Evolutionary conservation across 1,140 invertebrate species (phyloP), one percentile per base, ranked within the genome.

Genomic region (Antheraea mylitta): DNA sequence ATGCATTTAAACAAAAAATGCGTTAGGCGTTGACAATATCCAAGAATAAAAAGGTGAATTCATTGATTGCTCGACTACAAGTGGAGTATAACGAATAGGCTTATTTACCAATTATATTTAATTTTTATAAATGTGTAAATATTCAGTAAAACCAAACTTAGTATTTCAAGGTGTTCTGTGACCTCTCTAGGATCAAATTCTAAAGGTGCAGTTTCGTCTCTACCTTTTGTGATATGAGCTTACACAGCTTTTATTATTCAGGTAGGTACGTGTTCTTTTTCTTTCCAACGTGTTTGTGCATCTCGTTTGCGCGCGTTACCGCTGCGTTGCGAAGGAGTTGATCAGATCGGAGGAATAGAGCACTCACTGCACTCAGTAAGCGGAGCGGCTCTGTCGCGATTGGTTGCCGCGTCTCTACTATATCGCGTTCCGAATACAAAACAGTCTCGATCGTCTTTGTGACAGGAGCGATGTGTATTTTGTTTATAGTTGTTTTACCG

Each of bases 171-270:
- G 38, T 42, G 38, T 42, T 58, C 67, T 37, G 53, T 68, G 48
- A 61, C 18, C 45, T 64, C 67, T 64, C 69, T 75, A 71, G 69
- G 65, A 68, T 70, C 68, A 70, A 73, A 68, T 70, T 70, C 58
- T 68, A 76, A 78, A 69, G 61, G 71, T 72, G 64, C 66, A 68
- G 62, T 53, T 63, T 69, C 67, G 70, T 64, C 68, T 75, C 72
- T 68, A 82, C 81, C 81, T 82, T 86, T 88, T 80, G 74, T 83
- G 70, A 75, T 80, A 76, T 76, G 76, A 83, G 77, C 76, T 83
- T 80, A 64, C 77, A 53, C 16, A 90, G 81, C 85, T 87, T 88
- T 87, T 85, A 78, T 71, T 82, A 82, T 83, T 78, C 87, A 91
- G 86, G 86, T 86, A 85, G 64, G 53, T 76, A 81, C 71, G 77